These are phyloP conservation scores for Rhopalosiphum padi DNA, from an alignment of 1,140 invertebrate species.

Conservation along the genomic window DNA sequence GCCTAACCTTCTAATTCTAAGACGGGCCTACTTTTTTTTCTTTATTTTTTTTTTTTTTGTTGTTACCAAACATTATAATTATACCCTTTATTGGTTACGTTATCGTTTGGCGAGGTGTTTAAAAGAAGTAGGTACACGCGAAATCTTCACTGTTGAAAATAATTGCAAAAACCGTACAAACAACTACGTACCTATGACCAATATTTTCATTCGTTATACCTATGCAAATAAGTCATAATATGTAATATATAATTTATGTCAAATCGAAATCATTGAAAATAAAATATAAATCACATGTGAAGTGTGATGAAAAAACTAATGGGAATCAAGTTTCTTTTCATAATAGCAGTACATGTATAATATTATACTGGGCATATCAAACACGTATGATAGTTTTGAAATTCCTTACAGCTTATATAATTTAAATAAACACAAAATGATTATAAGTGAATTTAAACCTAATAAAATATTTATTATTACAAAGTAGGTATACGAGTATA, in stretches of 20 bases:
- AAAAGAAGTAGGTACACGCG: not conserved
- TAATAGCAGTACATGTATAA: not conserved
- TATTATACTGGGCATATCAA: not conserved
- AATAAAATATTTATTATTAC: not conserved
- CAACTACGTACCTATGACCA: not conserved
- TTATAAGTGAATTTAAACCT: not conserved
- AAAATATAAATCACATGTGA: not conserved
- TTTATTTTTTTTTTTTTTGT: not conserved
- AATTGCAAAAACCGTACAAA: not conserved
- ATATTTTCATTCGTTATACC: not conserved
- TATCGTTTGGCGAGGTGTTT: not conserved
- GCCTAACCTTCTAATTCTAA: not conserved
- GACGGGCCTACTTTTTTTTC: not conserved
- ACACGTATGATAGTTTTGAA: not conserved
- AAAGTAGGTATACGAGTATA: not conserved
- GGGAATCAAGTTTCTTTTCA: not conserved
- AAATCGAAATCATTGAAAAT: not conserved
- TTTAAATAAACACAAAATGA: not conserved
- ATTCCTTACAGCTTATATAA: not conserved
- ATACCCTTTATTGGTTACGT: conserved; percentile 8
- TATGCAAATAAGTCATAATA: not conserved
- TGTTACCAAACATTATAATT: conserved; percentile 28
- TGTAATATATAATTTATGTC: not conserved
- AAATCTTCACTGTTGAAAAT: not conserved
- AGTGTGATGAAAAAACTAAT: not conserved